Conservation (phyloP, 2,113 vertebrate genomes). For the Pavo muticus region DNA sequence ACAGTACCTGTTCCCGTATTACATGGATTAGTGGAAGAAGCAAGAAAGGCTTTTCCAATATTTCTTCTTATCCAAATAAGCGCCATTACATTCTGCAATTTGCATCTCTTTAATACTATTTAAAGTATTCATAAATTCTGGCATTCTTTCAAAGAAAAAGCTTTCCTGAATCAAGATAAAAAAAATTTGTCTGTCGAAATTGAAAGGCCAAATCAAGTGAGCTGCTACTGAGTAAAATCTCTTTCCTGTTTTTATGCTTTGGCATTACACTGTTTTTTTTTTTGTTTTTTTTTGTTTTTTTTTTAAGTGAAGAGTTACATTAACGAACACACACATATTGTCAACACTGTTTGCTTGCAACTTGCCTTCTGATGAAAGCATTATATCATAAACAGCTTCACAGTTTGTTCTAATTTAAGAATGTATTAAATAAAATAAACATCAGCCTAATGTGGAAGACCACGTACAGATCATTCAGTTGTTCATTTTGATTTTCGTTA, state of each 20-base stretch:
- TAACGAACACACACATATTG: not conserved
- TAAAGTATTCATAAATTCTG: not conserved
- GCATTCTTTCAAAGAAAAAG: not conserved
- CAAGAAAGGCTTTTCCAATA: not conserved
- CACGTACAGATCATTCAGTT: not conserved
- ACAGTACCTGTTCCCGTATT: not conserved
- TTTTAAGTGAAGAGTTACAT: not conserved
- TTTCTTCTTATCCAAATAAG: not conserved
- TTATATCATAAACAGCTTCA: not conserved
- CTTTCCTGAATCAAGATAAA: not conserved
- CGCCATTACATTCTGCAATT: not conserved
- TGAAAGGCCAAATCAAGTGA: not conserved
- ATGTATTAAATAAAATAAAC: not conserved
- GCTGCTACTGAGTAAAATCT: not conserved
- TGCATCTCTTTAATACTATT: not conserved
- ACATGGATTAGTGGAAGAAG: not conserved
- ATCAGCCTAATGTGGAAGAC: not conserved
- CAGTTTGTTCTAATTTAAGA: not conserved
- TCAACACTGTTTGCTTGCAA: not conserved
- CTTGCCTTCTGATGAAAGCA: accelerated
- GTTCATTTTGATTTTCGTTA: not conserved
- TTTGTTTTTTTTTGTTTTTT: no score
- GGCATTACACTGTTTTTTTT: not conserved
- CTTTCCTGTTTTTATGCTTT: not conserved
- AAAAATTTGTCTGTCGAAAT: not conserved